Conservation (phyloP, 2,113 vertebrate species). For the Mirounga angustirostris region DNA sequence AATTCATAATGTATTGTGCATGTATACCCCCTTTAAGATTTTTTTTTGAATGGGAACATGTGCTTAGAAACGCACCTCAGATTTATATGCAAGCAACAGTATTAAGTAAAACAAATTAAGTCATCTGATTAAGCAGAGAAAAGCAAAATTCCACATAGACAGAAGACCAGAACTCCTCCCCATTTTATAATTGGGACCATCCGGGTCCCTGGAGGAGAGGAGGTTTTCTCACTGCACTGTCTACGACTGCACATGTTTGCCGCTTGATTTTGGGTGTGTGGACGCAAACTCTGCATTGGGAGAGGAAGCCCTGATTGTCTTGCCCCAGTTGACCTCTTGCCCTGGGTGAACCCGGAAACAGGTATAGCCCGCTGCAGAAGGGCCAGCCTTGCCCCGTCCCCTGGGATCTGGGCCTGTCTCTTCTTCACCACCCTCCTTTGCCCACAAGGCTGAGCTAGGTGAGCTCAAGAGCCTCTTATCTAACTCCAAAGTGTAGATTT, state of each 20-base stretch:
- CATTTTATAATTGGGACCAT: neutral
- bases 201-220: neutral
- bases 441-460: accelerated
- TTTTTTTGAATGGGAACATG: neutral
- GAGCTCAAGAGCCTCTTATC: neutral
- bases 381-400: neutral
- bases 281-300: accelerated
- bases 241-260: neutral
- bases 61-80: neutral
- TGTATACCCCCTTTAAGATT: neutral
- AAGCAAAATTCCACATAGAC: neutral
- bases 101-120: neutral
- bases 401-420: neutral
- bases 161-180: neutral
- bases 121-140: neutral
- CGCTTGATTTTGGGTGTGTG: neutral
- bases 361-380: accelerated
- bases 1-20: neutral
- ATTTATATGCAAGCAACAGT: neutral
- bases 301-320: neutral
- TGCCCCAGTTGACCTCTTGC: neutral
- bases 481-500: neutral
- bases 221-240: neutral
- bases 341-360: neutral
- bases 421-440: neutral